A percentile compares a stretch with the other conserved stretches of the same genome.
These are phyloP conservation scores for Sturnus vulgaris DNA, from an alignment of 2,113 vertebrate species.

Conservation along the genomic window DNA sequence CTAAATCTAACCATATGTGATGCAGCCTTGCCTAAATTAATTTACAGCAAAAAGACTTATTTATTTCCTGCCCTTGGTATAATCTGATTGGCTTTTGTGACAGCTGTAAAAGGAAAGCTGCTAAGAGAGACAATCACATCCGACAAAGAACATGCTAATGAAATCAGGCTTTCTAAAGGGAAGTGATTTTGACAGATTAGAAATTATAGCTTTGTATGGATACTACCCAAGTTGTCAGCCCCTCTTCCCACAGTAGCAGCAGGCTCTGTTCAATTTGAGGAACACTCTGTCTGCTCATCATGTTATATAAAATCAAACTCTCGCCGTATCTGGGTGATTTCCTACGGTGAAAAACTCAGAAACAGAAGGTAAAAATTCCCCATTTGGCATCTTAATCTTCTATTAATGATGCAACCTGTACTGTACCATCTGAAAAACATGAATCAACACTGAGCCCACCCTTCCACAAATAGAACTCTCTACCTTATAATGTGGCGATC, in stretches of 20 bases:
- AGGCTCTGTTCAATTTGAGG: slow-evolving; percentile 67
- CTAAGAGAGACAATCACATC: slow-evolving; percentile 65
- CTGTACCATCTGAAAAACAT: slow-evolving; percentile 42
- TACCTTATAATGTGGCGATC: slow-evolving; percentile 14
- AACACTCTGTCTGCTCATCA: slow-evolving; percentile 60
- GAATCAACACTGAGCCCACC: slow-evolving; percentile 49
- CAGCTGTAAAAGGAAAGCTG: slow-evolving; percentile 57
- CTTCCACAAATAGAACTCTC: slow-evolving; percentile 32
- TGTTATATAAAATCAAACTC: slow-evolving; percentile 65
- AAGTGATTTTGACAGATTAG: slow-evolving; percentile 76
- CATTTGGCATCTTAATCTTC: slow-evolving; percentile 61
- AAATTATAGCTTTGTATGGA: slow-evolving; percentile 70
- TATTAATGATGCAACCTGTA: slow-evolving; percentile 59
- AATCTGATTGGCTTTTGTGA: slow-evolving; percentile 68
- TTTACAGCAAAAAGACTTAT: slow-evolving; percentile 47
- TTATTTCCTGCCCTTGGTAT: slow-evolving; percentile 64
- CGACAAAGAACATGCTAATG: slow-evolving; percentile 69
- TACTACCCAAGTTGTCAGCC: slow-evolving; percentile 69
- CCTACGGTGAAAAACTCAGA: slow-evolving; percentile 60
- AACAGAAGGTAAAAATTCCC: slow-evolving; percentile 64
- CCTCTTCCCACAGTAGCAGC: slow-evolving; percentile 64
- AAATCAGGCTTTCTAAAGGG: slow-evolving; percentile 70
- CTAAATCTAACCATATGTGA: slow-evolving; percentile 1
- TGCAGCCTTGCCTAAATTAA: slow-evolving; percentile 55
- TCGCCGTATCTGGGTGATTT: slow-evolving; percentile 60